phyloP scores from a whole-genome alignment of 2,113 vertebrate species.

The Isichthys henryi region DNA sequence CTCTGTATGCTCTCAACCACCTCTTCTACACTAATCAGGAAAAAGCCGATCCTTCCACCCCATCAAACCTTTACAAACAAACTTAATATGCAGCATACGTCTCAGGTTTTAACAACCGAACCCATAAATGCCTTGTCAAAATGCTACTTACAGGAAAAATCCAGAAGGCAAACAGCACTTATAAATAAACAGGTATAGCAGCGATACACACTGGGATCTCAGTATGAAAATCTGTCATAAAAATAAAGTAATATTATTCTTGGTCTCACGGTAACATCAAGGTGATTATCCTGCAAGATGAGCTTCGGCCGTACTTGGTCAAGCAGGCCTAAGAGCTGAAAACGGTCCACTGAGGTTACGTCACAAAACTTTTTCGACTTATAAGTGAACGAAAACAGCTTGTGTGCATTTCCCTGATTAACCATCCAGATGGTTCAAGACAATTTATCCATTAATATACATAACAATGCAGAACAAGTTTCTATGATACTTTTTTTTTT shows the following conservation, averaged over 20 bases:
- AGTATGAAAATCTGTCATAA: conserved; percentile 14
- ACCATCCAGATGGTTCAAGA: background rate
- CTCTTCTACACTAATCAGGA: background rate
- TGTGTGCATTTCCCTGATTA: background rate
- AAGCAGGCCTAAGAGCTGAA: background rate
- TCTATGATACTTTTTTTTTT: background rate
- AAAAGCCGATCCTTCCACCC: background rate
- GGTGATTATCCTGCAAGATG: background rate
- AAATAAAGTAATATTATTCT: background rate
- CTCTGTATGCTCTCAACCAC: background rate
- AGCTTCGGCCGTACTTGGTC: background rate
- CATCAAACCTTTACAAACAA: background rate
- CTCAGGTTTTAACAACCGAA: background rate
- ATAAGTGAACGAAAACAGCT: background rate
- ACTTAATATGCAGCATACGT: background rate
- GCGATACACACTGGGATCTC: background rate
- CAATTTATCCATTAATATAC: background rate
- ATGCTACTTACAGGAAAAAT: background rate
- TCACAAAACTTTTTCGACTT: background rate
- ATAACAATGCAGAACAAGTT: background rate
- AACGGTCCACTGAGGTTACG: background rate
- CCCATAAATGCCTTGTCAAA: background rate
- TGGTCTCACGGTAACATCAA: background rate
- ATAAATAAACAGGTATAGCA: background rate
- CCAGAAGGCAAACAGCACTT: background rate